These are phyloP conservation scores for Eufriesea mexicana DNA, from an alignment of 1,140 invertebrate genomes.

Conservation along the genomic window DNA sequence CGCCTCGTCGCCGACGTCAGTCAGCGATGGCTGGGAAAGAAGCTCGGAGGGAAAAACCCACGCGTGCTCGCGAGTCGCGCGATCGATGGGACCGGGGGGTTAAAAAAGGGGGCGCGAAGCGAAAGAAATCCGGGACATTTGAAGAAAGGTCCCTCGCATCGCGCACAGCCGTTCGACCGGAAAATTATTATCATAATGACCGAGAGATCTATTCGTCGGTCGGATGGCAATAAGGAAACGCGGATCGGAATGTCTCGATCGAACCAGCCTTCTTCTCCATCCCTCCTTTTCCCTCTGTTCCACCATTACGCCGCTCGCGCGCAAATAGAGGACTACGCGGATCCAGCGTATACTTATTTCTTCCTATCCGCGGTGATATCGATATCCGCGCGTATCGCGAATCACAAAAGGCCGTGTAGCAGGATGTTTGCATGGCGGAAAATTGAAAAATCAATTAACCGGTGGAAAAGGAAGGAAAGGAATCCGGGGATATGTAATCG, in stretches of 20 bases:
- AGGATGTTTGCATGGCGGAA: neutral
- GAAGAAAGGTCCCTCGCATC: constrained; percentile 51
- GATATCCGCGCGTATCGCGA: constrained; percentile 44
- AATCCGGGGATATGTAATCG: too few species aligned
- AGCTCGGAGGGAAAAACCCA: too few species aligned
- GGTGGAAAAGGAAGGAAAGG: neutral
- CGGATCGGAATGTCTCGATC: constrained; percentile 78
- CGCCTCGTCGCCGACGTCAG: neutral
- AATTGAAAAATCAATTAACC: constrained; percentile 38
- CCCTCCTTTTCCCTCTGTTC: neutral
- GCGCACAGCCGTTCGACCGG: constrained; percentile 70
- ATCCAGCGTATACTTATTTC: constrained; percentile 62
- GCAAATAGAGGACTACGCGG: constrained; percentile 59
- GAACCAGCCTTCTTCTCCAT: constrained; percentile 30
- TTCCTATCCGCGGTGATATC: constrained; percentile 53
- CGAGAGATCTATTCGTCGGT: constrained; percentile 62
- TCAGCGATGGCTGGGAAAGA: neutral
- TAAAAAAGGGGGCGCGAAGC: neutral
- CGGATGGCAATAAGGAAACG: constrained; percentile 77
- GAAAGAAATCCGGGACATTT: constrained; percentile 42
- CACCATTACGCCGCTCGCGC: constrained; percentile 55
- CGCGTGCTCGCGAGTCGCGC: too few species aligned
- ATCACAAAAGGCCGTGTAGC: constrained; percentile 3
- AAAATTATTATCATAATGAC: constrained; percentile 79
- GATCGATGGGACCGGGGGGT: too few species aligned